phyloP scores from a whole-genome alignment of 2,797 vertebrate genomes.

The Gobionotothen gibberifrons region DNA sequence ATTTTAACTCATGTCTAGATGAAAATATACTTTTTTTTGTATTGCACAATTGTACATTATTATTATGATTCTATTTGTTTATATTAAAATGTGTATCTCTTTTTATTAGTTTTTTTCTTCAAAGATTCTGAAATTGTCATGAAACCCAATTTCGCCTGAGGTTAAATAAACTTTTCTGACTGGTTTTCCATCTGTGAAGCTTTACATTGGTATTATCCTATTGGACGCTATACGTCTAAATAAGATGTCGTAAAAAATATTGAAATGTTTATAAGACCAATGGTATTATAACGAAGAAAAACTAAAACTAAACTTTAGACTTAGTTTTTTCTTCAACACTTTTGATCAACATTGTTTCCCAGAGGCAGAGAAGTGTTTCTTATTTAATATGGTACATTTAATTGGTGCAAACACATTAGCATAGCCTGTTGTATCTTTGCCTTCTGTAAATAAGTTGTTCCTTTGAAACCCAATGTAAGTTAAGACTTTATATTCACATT shows the following conservation, averaged over 20 bases:
- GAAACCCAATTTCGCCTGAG: too few species aligned
- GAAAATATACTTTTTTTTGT: too few species aligned
- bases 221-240: background rate
- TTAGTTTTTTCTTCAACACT: background rate
- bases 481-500: background rate
- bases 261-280: background rate
- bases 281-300: background rate
- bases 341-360: background rate
- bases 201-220: too few species aligned
- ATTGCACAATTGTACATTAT: too few species aligned
- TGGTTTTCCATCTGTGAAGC: too few species aligned
- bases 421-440: background rate
- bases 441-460: background rate
- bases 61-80: too few species aligned
- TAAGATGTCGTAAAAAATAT: background rate
- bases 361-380: background rate
- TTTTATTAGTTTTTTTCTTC: too few species aligned
- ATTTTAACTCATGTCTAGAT: too few species aligned
- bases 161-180: too few species aligned
- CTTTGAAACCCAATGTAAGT: slow-evolving; percentile 10
- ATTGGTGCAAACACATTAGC: background rate
- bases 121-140: too few species aligned
- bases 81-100: too few species aligned
- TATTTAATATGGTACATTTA: background rate
- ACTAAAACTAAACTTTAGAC: background rate